Conservation (phyloP, 2,113 vertebrate genomes). For the Meles meles region DNA sequence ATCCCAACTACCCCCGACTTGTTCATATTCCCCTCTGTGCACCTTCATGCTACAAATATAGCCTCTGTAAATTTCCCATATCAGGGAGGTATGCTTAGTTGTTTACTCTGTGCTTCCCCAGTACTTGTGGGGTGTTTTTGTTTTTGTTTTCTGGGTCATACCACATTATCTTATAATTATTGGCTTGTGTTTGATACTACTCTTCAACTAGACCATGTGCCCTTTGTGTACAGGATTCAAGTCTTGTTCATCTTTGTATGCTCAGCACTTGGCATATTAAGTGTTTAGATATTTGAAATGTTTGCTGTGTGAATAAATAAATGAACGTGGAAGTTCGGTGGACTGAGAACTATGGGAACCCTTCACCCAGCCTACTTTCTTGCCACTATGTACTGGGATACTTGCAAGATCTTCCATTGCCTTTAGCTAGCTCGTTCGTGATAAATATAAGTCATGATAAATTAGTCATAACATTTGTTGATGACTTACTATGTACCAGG, state of each 20-base stretch:
- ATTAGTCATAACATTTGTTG: background rate
- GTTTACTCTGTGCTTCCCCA: background rate
- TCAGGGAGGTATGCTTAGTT: background rate
- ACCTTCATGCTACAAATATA: background rate
- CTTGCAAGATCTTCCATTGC: background rate
- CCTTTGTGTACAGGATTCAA: background rate
- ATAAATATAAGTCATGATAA: background rate
- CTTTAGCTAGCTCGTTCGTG: background rate
- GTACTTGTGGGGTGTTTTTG: background rate
- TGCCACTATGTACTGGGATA: background rate
- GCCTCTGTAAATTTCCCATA: constrained; percentile 9
- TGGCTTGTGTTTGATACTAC: background rate
- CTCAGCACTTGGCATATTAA: background rate
- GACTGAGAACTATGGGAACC: background rate
- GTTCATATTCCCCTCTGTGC: background rate
- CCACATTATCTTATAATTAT: background rate
- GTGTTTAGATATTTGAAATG: background rate
- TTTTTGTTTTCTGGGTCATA: background rate
- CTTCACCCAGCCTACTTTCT: background rate
- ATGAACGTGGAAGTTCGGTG: background rate
- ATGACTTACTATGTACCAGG: background rate
- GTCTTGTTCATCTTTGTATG: background rate
- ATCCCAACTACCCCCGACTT: background rate
- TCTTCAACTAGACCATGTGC: background rate
- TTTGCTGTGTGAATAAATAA: background rate